A percentile compares a stretch with the other conserved stretches of the same genome.
These are phyloP conservation scores for Limenitis camilla DNA, from an alignment of 2,888 invertebrate species.

Conservation along the genomic window DNA sequence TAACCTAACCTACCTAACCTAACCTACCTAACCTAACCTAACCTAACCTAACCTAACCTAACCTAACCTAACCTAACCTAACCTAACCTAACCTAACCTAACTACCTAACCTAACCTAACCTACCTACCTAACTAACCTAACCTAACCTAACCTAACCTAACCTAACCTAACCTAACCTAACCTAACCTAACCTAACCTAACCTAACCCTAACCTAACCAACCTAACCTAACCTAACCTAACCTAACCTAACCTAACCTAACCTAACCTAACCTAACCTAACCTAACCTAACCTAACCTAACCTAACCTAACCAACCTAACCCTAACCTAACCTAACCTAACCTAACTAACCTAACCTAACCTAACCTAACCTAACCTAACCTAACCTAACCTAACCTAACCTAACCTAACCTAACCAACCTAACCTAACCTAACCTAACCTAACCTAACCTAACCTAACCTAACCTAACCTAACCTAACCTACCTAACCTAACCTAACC, in stretches of 20 bases:
- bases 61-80: slow-evolving; percentile 1
- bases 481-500: slow-evolving; percentile 1
- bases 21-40: too few relatives aligned
- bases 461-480: too few relatives aligned
- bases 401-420: slow-evolving; percentile 19
- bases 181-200: slow-evolving; percentile 7
- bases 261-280: slow-evolving; percentile 13
- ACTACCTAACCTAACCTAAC: slow-evolving; percentile 6
- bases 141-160: slow-evolving; percentile 7
- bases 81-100: slow-evolving; percentile 2
- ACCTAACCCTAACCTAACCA: background rate
- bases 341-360: slow-evolving; percentile 17
- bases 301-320: too few relatives aligned
- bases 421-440: slow-evolving; percentile 16
- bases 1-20: slow-evolving; percentile 6
- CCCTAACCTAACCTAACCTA: slow-evolving; percentile 12
- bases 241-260: too few relatives aligned
- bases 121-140: too few relatives aligned
- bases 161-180: too few relatives aligned
- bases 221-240: too few relatives aligned
- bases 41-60: slow-evolving; percentile 5
- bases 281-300: slow-evolving; percentile 12
- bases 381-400: slow-evolving; percentile 20
- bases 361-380: slow-evolving; percentile 18
- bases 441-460: slow-evolving; percentile 7